Conservation (phyloP, 1,140 invertebrate species). For the Procambarus virginalis region DNA sequence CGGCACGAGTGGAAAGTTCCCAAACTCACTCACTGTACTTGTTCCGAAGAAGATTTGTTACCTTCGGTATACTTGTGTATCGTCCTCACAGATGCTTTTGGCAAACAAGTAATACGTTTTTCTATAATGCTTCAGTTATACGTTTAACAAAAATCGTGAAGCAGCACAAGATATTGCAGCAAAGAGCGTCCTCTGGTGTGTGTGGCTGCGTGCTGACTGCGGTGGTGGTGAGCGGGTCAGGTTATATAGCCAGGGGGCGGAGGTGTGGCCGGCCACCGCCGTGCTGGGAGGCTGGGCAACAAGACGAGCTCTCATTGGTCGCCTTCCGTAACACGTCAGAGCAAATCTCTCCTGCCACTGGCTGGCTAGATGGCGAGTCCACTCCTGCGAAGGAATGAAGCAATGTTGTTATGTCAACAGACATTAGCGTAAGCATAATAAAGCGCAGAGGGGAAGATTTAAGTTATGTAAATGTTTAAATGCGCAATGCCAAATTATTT, state of each 20-base stretch:
- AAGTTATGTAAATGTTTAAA: no score
- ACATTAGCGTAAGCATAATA: background rate
- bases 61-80: background rate
- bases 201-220: background rate
- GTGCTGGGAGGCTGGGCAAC: background rate
- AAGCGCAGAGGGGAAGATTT: no score
- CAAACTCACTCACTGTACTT: no score
- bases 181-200: background rate
- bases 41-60: background rate
- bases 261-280: background rate
- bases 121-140: background rate
- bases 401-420: background rate
- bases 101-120: background rate
- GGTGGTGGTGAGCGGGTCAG: background rate
- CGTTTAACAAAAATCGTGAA: background rate
- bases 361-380: constrained; percentile 51
- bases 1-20: background rate
- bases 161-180: background rate
- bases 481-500: no score
- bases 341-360: constrained; percentile 9
- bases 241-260: background rate
- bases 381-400: constrained; percentile 35
- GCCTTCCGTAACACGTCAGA: constrained; percentile 34
- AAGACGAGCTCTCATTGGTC: constrained; percentile 40
- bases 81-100: background rate